phyloP scores from a whole-genome alignment of 92 coral and sea anemone genomes.

The Micromussa lordhowensis region DNA sequence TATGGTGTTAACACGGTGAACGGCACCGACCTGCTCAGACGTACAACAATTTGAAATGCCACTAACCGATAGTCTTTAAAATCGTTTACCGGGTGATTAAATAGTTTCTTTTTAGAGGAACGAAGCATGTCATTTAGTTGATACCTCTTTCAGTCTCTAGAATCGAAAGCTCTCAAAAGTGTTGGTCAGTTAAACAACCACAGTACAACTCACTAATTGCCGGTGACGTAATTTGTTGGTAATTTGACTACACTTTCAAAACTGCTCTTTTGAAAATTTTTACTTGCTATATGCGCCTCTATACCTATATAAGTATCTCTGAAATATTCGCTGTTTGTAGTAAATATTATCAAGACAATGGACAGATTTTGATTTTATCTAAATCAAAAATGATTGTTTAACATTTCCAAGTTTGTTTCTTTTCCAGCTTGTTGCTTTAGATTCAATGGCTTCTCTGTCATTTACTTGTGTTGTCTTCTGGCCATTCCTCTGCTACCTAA shows the following conservation, averaged over 20 bases:
- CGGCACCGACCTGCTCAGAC: neutral
- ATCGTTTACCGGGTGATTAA: neutral
- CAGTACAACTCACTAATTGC: neutral
- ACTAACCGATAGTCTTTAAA: neutral
- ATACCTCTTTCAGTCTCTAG: conserved; percentile 5
- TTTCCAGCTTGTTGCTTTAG: conserved; percentile 89
- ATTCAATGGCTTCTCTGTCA: conserved; percentile 92
- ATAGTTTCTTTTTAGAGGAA: neutral
- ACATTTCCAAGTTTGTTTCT: neutral
- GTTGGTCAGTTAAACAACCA: neutral
- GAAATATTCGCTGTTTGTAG: neutral
- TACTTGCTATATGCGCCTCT: neutral
- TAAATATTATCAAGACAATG: too few species aligned
- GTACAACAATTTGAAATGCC: neutral
- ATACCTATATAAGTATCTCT: neutral
- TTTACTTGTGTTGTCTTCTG: conserved; percentile 91
- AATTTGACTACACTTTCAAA: conserved; percentile 18
- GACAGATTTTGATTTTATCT: neutral
- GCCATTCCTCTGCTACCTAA: conserved; percentile 94
- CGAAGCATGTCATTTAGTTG: neutral
- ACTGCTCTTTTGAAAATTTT: neutral
- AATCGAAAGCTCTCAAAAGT: neutral
- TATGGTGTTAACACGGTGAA: neutral
- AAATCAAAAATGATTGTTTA: neutral
- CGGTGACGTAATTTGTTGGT: conserved; percentile 47